These are phyloP conservation scores for Macquaria ambigua DNA, from an alignment of 2,113 vertebrate genomes.

Conservation along the genomic window DNA sequence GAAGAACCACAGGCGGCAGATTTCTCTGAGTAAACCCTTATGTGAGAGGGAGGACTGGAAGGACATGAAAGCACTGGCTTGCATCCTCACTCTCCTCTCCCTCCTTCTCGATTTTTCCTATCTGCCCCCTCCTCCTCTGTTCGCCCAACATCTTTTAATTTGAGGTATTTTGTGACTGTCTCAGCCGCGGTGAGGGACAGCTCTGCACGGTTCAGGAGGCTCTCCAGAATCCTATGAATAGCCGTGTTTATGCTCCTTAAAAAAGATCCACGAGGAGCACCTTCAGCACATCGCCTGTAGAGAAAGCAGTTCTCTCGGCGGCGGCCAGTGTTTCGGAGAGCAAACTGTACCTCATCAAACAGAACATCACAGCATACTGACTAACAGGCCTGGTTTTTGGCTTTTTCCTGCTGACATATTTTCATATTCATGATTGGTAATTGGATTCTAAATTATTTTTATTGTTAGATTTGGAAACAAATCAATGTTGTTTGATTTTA, in stretches of 20 bases:
- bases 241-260: conserved; percentile 26
- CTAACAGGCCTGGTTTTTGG: conserved; percentile 14
- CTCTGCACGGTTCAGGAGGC: not conserved
- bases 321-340: not conserved
- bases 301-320: not conserved
- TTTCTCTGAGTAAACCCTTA: conserved; percentile 61
- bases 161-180: conserved; percentile 54
- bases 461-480: conserved; percentile 49
- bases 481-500: conserved; percentile 51
- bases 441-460: conserved; percentile 50
- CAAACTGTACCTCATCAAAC: conserved; percentile 12
- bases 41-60: conserved; percentile 65
- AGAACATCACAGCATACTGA: conserved; percentile 7
- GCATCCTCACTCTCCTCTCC: conserved; percentile 25
- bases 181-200: conserved; percentile 5
- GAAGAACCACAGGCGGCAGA: conserved; percentile 64
- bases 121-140: conserved; percentile 12
- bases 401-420: conserved; percentile 14
- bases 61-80: conserved; percentile 75
- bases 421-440: conserved; percentile 53
- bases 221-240: conserved; percentile 29
- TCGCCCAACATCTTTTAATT: conserved; percentile 54
- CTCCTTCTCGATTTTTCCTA: conserved; percentile 23
- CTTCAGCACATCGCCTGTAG: not conserved
- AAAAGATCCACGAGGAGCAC: conserved; percentile 18